Conservation (phyloP, 2,797 vertebrate genomes). For the Esox masquinongy region DNA sequence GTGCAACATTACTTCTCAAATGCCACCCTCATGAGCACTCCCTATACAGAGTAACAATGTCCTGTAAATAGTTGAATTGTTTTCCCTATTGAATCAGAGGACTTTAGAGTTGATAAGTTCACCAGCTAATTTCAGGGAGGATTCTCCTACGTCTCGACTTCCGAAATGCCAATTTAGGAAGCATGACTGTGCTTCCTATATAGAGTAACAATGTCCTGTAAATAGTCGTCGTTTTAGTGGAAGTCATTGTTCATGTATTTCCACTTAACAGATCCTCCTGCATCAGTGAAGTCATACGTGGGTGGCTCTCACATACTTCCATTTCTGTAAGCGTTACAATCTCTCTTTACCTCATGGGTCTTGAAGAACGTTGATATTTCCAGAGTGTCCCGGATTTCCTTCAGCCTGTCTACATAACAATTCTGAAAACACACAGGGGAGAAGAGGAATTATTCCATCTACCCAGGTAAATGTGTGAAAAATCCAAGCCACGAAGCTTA, state of each 20-base stretch:
- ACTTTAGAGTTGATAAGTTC: too few species aligned
- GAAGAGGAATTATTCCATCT: not conserved
- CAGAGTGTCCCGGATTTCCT: constrained; percentile 84
- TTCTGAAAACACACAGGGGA: constrained; percentile 69
- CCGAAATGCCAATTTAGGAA: too few species aligned
- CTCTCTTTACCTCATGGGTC: constrained; percentile 70
- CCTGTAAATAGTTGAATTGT: constrained; percentile 2
- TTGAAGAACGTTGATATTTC: constrained; percentile 92
- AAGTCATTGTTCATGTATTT: not conserved
- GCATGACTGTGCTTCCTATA: too few species aligned
- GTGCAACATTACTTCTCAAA: not conserved
- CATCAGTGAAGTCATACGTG: not conserved
- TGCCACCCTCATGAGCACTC: not conserved
- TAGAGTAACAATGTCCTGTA: constrained; percentile 12
- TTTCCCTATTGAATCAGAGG: too few species aligned
- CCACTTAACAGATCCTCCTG: not conserved
- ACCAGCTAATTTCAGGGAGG: too few species aligned
- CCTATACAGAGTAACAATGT: not conserved
- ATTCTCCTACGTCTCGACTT: too few species aligned
- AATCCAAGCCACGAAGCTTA: not conserved
- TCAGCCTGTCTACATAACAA: constrained; percentile 84
- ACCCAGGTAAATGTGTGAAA: not conserved
- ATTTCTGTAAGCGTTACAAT: not conserved
- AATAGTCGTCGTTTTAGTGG: not conserved
- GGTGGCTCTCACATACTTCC: not conserved